A percentile compares a stretch with the other conserved stretches of the same genome.
Evolutionary conservation across 2,888 invertebrate genomes (phyloP).

Genomic region (Drosophila merina): DNA sequence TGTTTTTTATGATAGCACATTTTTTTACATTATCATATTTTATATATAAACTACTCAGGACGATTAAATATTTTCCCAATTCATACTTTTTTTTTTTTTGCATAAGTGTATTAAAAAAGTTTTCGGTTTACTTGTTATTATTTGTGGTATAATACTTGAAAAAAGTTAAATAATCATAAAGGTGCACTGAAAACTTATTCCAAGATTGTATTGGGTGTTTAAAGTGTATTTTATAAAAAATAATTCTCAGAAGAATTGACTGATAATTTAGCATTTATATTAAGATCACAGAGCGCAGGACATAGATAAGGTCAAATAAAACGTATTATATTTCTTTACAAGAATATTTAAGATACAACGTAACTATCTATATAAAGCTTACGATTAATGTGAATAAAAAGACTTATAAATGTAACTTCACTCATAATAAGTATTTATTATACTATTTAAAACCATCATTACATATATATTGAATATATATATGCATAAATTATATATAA

Average conservation of each 20-base stretch:
- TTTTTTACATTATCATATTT: too few relatives aligned
- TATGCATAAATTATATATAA: too few relatives aligned
- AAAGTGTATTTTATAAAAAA: constrained; percentile 18
- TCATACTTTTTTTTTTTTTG: too few relatives aligned
- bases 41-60: too few relatives aligned
- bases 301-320: constrained; percentile 28
- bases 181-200: background rate
- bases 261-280: constrained; percentile 61
- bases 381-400: constrained; percentile 72
- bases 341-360: constrained; percentile 28
- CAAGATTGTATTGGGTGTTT: constrained; percentile 19
- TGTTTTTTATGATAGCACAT: too few relatives aligned
- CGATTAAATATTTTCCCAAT: too few relatives aligned
- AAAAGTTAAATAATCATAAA: background rate
- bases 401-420: constrained; percentile 67
- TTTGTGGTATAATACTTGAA: background rate
- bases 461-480: background rate
- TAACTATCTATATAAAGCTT: constrained; percentile 40
- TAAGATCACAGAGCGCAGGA: constrained; percentile 45
- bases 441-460: background rate
- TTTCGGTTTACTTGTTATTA: too few relatives aligned
- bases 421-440: constrained; percentile 49
- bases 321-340: constrained; percentile 40
- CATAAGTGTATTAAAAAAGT: too few relatives aligned
- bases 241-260: constrained; percentile 52